Base-by-base conservation (phyloP, 2,113 vertebrate species). In the Lipotes vexillifer region DNA sequence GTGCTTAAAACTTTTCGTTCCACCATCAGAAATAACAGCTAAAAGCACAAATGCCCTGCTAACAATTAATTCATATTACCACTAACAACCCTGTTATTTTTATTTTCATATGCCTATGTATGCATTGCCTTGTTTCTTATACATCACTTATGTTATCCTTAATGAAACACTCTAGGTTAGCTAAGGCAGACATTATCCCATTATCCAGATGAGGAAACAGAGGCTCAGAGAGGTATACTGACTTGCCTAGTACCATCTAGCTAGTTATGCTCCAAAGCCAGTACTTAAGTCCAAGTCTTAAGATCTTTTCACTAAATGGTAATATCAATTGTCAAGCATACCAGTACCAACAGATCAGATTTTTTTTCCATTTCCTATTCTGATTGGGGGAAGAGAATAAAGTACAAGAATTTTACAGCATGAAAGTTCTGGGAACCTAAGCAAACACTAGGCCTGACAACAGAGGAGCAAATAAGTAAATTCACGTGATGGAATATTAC, bases 11-110 rank as follows among this genome's bases (percentile, higher is more conserved):
- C 11, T 61, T 57, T 69, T 68, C 41, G 83, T 59, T 77, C 44
- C 33, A 66, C 21, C 74, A 93, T 87, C 44, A 69, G 41, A 97
- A 94, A 82, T 27, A 94, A 93, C 95, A 72, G 63, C 15, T 25
- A 75, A 41, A 80, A 91, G 77, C n/a, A 88, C 12, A 78, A 65
- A 61, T 31, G 25, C 17, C 25, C 41, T 38, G 18, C 52, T 49
- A 88, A 63, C 36, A 77, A 91, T 46, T 63, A 59, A 80, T 14
- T 57, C 44, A 65, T 57, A 89, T 68, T 33, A 55, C 25, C 55
- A 90, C 8, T 65, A 77, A 65, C 18, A 36, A 74, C 49, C 36
- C n/a, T 87, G 31, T 38, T 65, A 52, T 20, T 83, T 93, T 82
- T 78, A 59, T 59, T 77, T 72, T 25, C n/a, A 33, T 31, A 20